Evolutionary conservation across 2,797 vertebrate genomes (phyloP).

Genomic region (Mormyrus proboscirostris): DNA sequence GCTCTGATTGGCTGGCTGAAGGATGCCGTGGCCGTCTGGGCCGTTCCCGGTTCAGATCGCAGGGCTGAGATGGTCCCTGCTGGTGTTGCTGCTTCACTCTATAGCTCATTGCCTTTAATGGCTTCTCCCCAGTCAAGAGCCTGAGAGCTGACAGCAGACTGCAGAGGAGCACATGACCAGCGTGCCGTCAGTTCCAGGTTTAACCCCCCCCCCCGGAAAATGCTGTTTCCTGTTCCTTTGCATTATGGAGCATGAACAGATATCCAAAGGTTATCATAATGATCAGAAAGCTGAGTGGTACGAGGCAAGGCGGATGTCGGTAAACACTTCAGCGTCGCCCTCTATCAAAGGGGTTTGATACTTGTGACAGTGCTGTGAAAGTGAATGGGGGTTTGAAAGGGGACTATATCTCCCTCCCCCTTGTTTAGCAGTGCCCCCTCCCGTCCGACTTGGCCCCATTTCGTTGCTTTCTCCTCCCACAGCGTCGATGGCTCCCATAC

Average conservation of each 20-base stretch:
- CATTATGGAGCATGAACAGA: background rate
- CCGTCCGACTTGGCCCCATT: background rate
- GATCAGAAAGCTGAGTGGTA: background rate
- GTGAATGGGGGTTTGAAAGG: background rate
- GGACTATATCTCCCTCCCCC: background rate
- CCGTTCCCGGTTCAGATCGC: background rate
- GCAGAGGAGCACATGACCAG: background rate
- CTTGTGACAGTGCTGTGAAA: background rate
- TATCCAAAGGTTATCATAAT: background rate
- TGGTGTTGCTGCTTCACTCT: background rate
- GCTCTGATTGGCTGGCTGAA: background rate
- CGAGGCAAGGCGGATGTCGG: background rate
- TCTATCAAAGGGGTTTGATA: background rate
- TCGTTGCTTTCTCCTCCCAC: slow-evolving; percentile 7
- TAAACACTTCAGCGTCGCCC: background rate
- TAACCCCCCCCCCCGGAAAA: background rate
- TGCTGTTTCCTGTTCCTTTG: background rate
- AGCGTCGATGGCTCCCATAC: slow-evolving; percentile 21
- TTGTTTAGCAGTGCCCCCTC: background rate
- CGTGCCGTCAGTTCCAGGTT: background rate
- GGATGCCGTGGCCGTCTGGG: background rate
- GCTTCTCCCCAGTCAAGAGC: background rate
- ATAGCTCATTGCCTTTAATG: background rate
- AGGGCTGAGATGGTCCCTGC: background rate
- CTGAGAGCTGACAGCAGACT: background rate